A percentile compares a stretch with the other conserved stretches of the same genome.
Conservation (phyloP, 1,140 invertebrate genomes). For the Calephelis virginiensis region DNA sequence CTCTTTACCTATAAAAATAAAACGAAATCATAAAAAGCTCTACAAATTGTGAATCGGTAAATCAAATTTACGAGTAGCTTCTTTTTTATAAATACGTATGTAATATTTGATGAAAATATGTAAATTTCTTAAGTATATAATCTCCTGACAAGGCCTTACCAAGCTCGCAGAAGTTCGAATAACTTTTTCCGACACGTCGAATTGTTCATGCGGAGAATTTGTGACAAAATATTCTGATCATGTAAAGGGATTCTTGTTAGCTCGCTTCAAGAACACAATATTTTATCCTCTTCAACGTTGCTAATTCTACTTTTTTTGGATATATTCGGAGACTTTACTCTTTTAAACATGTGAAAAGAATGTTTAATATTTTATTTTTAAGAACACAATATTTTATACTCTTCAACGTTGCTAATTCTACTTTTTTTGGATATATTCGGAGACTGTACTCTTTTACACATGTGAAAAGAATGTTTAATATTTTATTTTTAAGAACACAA, state of each 20-base stretch:
- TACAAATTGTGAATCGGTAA: too few relatives aligned
- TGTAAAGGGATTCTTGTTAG: slow-evolving; percentile 64
- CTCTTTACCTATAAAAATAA: too few relatives aligned
- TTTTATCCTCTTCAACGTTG: slow-evolving; percentile 48
- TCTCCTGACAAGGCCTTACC: slow-evolving; percentile 4
- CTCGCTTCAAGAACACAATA: slow-evolving; percentile 55
- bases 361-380: too few relatives aligned
- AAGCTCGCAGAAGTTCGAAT: slow-evolving; percentile 15
- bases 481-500: slow-evolving; percentile 56
- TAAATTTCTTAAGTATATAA: slow-evolving; percentile 19
- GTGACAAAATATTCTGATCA: slow-evolving; percentile 72
- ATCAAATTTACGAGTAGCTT: too few relatives aligned
- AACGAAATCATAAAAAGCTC: too few relatives aligned
- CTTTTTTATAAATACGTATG: too few relatives aligned
- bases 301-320: background rate
- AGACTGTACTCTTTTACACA: too few relatives aligned
- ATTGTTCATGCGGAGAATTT: slow-evolving; percentile 62
- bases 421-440: slow-evolving; percentile 1
- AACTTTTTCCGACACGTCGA: slow-evolving; percentile 44
- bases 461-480: too few relatives aligned
- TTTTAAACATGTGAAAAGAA: too few relatives aligned
- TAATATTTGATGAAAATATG: slow-evolving; percentile 12
- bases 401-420: slow-evolving; percentile 33
- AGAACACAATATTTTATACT: slow-evolving; percentile 57
- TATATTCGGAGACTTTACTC: background rate